Evolutionary conservation across 2,888 invertebrate species (phyloP), one percentile per base, ranked within the genome.

Genomic region (Calliopum simillimum): DNA sequence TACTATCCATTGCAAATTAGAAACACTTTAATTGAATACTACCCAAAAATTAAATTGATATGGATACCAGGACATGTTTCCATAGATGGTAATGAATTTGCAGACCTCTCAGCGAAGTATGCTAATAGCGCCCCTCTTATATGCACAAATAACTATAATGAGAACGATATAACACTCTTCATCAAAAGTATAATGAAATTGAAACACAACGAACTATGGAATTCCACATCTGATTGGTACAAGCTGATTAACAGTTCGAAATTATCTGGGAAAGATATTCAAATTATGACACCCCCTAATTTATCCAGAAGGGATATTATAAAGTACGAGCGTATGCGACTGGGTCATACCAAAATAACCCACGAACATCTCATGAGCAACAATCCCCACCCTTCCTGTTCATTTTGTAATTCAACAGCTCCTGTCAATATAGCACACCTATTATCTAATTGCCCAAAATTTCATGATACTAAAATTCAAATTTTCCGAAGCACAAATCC

Each of bases 161-260:
- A 11, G 6, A 46, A 41, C 44, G 47, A 66, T 14, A 66, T 66
- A 49, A 46, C 13, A 16, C 21, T 25, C 16, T 55, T 16, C 46
- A n/a, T 65, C 8, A 65, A 33, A 56, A n/a, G n/a, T 16, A 56
- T 25, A 23, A 56, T 56, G 11, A 56, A 56, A 56, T 21, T 56
- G 5, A 25, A 56, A 56, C 19, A 25, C 8, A 25, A 21, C 56
- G 23, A 12, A 56, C 56, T 25, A 21, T 14, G 16, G 4, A 23
- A 56, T n/a, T n/a, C n/a, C n/a, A n/a, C n/a, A n/a, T n/a, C n/a
- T n/a, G n/a, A n/a, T n/a, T n/a, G n/a, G n/a, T n/a, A n/a, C n/a
- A n/a, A n/a, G n/a, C n/a, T n/a, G n/a, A n/a, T n/a, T n/a, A n/a
- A n/a, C n/a, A n/a, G n/a, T n/a, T n/a, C n/a, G n/a, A n/a, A n/a